Evolutionary conservation across 2,797 vertebrate species (phyloP).

Genomic region (Masticophis lateralis): DNA sequence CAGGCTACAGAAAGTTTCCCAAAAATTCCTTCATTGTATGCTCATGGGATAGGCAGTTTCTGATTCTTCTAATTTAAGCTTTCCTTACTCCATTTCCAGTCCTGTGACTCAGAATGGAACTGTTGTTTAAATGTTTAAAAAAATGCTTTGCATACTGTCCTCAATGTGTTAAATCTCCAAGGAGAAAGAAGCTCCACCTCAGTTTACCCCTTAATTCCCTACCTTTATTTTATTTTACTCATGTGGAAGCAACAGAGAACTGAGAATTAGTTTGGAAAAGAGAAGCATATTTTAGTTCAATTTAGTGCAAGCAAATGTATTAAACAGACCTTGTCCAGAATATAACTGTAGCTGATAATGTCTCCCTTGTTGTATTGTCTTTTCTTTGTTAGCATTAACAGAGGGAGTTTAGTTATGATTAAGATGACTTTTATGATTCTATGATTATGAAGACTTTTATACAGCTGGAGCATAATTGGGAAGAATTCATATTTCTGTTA

Average conservation of each 20-base stretch:
- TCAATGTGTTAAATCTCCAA: background rate
- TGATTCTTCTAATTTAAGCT: background rate
- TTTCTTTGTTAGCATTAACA: background rate
- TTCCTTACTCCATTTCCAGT: background rate
- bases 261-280: background rate
- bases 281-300: background rate
- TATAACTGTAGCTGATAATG: constrained; percentile 13
- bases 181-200: background rate
- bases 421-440: background rate
- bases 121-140: background rate
- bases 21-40: background rate
- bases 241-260: background rate
- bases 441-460: background rate
- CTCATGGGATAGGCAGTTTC: background rate
- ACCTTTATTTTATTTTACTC: background rate
- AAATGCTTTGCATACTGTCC: background rate
- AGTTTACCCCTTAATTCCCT: background rate
- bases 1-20: background rate
- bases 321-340: background rate
- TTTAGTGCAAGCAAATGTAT: background rate
- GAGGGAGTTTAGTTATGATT: background rate
- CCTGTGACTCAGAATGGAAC: background rate
- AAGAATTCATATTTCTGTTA: background rate
- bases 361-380: background rate
- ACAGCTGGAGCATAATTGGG: background rate